Percentiles rank a stretch among this genome's conserved stretches.
phyloP scores from a whole-genome alignment of 2,888 invertebrate genomes.

The Ophion ventricosus region DNA sequence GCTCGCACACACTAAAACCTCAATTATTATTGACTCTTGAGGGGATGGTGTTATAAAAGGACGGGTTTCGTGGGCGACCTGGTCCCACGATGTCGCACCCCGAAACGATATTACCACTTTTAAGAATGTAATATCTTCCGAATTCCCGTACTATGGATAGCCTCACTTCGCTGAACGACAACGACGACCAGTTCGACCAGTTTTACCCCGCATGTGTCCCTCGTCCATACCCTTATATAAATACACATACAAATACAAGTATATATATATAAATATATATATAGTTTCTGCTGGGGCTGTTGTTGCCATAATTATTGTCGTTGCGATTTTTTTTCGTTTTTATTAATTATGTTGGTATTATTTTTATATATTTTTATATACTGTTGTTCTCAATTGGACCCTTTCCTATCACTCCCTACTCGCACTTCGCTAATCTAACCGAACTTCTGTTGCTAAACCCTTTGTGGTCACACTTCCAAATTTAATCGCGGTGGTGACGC shows the following conservation, averaged over 20 bases:
- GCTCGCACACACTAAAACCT: conserved; percentile 36
- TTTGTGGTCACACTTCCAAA: too few species aligned
- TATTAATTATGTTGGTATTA: background rate
- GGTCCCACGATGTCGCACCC: conserved; percentile 64
- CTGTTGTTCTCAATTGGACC: background rate
- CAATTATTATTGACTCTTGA: conserved; percentile 54
- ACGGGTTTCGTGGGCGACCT: conserved; percentile 49
- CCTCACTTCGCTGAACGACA: conserved; percentile 70
- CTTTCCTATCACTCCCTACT: background rate
- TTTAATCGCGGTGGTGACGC: too few species aligned
- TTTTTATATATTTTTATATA: background rate
- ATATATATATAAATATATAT: background rate
- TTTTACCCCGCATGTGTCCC: conserved; percentile 68
- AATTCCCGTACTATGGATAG: conserved; percentile 68
- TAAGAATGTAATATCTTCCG: conserved; percentile 65
- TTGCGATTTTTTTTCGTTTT: conserved; percentile 26
- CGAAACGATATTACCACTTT: conserved; percentile 57
- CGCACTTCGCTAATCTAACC: background rate
- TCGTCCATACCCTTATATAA: conserved; percentile 44
- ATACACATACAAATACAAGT: background rate
- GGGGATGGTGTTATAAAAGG: conserved; percentile 33
- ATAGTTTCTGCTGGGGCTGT: background rate
- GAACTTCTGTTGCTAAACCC: background rate
- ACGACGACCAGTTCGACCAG: conserved; percentile 68
- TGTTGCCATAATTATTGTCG: conserved; percentile 13